A percentile compares a stretch with the other conserved stretches of the same genome.
Conservation (phyloP, 2,888 invertebrate species). For the Aleiodes testaceus region DNA sequence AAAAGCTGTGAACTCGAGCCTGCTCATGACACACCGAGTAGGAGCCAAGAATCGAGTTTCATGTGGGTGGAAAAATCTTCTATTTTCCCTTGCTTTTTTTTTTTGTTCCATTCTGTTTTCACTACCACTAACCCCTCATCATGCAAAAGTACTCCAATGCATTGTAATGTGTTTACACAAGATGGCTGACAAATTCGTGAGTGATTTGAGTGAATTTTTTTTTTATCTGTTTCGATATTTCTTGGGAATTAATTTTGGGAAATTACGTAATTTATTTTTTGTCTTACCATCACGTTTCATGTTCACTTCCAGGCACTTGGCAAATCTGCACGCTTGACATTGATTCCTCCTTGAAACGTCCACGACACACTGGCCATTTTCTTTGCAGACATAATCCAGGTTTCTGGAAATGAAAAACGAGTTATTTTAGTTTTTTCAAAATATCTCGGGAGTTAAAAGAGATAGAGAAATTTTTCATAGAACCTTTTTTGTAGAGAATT, state of each 20-base stretch:
- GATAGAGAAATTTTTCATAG: too few species aligned
- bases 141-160: conserved; percentile 8
- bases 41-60: conserved; percentile 49
- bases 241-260: not conserved
- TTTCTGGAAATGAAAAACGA: conserved; percentile 76
- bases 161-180: conserved; percentile 23
- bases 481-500: not conserved
- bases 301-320: conserved; percentile 91
- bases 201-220: conserved; percentile 9
- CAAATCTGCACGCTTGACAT: conserved; percentile 94
- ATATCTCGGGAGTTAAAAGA: too few species aligned
- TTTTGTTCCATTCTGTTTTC: conserved; percentile 20
- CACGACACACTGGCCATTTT: conserved; percentile 88
- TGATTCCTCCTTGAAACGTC: conserved; percentile 94
- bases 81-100: conserved; percentile 42
- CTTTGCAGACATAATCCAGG: conserved; percentile 93
- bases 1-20: conserved; percentile 66
- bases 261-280: conserved; percentile 3
- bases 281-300: conserved; percentile 94
- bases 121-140: conserved; percentile 14
- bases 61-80: conserved; percentile 48
- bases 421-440: not conserved
- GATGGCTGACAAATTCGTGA: conserved; percentile 21
- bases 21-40: conserved; percentile 63
- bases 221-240: conserved; percentile 5